Percentiles rank a stretch among this genome's conserved stretches.
phyloP scores from a whole-genome alignment of 2,113 vertebrate genomes.

The Thamnaconus septentrionalis region DNA sequence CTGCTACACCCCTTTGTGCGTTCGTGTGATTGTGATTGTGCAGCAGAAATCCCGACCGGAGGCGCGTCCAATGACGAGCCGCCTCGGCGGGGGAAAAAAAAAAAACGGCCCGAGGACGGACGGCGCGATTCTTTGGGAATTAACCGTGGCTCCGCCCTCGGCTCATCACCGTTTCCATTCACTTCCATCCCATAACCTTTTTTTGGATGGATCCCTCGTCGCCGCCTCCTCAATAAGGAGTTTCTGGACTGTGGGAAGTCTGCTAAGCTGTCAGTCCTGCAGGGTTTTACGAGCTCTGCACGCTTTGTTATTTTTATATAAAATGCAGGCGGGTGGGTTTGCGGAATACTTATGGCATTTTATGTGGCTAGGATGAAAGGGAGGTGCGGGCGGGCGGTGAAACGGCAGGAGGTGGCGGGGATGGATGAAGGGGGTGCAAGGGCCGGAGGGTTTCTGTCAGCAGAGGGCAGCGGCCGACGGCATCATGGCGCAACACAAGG shows the following conservation, averaged over 20 bases:
- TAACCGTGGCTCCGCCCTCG: too few relatives aligned
- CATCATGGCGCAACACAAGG: constrained; percentile 31
- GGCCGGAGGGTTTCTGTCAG: constrained; percentile 55
- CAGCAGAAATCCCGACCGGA: constrained; percentile 9
- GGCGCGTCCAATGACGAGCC: constrained; percentile 7
- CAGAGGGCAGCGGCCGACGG: constrained; percentile 32
- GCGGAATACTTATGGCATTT: constrained; percentile 62
- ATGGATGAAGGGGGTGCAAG: constrained; percentile 56
- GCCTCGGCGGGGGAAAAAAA: neutral
- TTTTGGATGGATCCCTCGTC: constrained; percentile 4
- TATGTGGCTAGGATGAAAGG: constrained; percentile 64
- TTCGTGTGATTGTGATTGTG: constrained; percentile 15
- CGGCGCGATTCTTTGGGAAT: too few relatives aligned
- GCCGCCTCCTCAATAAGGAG: constrained; percentile 39
- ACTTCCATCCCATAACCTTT: constrained; percentile 8
- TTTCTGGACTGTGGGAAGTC: constrained; percentile 60
- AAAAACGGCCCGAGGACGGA: too few relatives aligned
- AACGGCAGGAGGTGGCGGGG: constrained; percentile 38
- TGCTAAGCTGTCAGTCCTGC: constrained; percentile 72
- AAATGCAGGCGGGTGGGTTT: constrained; percentile 62
- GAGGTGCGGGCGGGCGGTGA: constrained; percentile 6
- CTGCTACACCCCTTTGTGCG: constrained; percentile 11
- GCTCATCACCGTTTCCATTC: neutral
- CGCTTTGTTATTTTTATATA: constrained; percentile 67
- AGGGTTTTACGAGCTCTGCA: constrained; percentile 68